Conservation (phyloP, 1,140 invertebrate genomes). For the Bombus impatiens region DNA sequence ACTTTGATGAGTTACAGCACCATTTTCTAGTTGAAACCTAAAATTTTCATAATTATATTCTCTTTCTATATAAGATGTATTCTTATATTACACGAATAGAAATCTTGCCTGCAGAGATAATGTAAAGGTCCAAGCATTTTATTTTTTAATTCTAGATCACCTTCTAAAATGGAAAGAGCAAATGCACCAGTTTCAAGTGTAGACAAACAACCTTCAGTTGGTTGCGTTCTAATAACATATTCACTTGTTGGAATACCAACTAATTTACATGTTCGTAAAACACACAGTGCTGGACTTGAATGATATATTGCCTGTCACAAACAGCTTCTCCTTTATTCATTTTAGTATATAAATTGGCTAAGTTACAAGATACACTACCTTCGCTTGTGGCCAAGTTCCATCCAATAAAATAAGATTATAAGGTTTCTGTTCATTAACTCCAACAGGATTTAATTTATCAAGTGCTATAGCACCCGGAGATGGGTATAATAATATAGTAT, state of each 20-base stretch:
- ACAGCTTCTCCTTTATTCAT: background rate
- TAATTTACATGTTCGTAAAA: slow-evolving; percentile 89
- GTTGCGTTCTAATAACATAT: slow-evolving; percentile 96
- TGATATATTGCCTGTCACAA: slow-evolving; percentile 87
- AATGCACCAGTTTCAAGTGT: slow-evolving; percentile 95
- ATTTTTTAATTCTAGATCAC: slow-evolving; percentile 85
- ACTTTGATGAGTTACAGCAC: slow-evolving; percentile 95
- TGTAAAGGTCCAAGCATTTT: slow-evolving; percentile 90
- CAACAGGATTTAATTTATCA: slow-evolving; percentile 82
- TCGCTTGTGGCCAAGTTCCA: slow-evolving; percentile 97
- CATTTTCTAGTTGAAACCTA: slow-evolving; percentile 91
- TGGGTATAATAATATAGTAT: slow-evolving; percentile 93
- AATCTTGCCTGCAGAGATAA: slow-evolving; percentile 88
- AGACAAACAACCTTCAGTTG: slow-evolving; percentile 94
- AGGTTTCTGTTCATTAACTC: slow-evolving; percentile 74
- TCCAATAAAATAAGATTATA: slow-evolving; percentile 95
- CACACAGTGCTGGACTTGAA: slow-evolving; percentile 86
- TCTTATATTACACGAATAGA: background rate
- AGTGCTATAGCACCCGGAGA: slow-evolving; percentile 87
- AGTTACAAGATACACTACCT: slow-evolving; percentile 76
- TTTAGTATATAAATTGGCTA: background rate
- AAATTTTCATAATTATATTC: slow-evolving; percentile 6
- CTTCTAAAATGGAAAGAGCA: slow-evolving; percentile 90
- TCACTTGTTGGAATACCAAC: slow-evolving; percentile 88
- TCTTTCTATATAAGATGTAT: background rate